Percentiles rank a stretch among this genome's conserved stretches.
phyloP scores from a whole-genome alignment of 2,797 vertebrate species.

The Gallinago nigripennis region DNA sequence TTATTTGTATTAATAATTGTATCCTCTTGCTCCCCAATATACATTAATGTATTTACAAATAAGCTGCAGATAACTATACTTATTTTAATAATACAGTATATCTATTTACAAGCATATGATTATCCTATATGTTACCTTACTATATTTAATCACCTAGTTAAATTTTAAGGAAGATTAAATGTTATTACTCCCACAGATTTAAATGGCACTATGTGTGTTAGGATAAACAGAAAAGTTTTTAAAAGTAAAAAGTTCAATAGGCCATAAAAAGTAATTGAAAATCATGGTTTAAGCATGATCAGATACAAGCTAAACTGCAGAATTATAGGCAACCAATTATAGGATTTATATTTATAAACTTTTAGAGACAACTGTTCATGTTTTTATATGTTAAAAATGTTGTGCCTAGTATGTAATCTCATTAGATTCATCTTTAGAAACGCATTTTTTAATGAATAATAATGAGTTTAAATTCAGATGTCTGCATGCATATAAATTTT shows the following conservation, averaged over 20 bases:
- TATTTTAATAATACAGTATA: not conserved
- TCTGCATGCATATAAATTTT: not conserved
- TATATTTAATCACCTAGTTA: not conserved
- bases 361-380: not conserved
- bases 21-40: not conserved
- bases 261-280: not conserved
- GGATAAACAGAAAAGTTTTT: not conserved
- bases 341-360: not conserved
- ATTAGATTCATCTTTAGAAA: not conserved
- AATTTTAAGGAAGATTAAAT: not conserved
- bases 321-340: not conserved
- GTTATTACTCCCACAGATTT: not conserved
- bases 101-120: not conserved
- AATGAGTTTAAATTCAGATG: not conserved
- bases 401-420: not conserved
- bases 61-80: not conserved
- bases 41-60: not conserved
- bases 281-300: not conserved
- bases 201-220: not conserved
- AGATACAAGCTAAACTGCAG: not conserved
- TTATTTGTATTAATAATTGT: not conserved
- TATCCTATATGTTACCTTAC: not conserved
- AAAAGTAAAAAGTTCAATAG: not conserved
- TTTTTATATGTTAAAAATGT: not conserved
- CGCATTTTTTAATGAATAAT: not conserved